A percentile compares a stretch with the other conserved stretches of the same genome.
These are phyloP conservation scores for Digitonthophagus gazella DNA, from an alignment of 2,888 invertebrate genomes.

Conservation along the genomic window DNA sequence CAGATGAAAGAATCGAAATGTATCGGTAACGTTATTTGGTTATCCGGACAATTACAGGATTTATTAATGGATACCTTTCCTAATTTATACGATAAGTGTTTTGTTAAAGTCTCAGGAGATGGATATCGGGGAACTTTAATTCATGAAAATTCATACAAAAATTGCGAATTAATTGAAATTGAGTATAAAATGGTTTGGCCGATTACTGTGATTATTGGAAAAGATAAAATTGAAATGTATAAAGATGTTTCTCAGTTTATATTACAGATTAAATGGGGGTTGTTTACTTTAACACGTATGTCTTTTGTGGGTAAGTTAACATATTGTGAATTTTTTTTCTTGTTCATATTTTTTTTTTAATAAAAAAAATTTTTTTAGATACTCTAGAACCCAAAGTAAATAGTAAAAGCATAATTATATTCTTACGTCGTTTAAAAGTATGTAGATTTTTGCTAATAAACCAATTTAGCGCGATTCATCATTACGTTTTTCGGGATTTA, in stretches of 20 bases:
- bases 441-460: slow-evolving; percentile 44
- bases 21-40: slow-evolving; percentile 45
- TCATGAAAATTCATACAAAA: slow-evolving; percentile 38
- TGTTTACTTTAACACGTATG: slow-evolving; percentile 45
- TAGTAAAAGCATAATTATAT: slow-evolving; percentile 17
- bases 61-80: slow-evolving; percentile 47
- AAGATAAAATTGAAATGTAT: slow-evolving; percentile 42
- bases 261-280: slow-evolving; percentile 48
- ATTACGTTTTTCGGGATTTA: slow-evolving; percentile 46
- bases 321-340: background rate
- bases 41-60: slow-evolving; percentile 47
- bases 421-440: slow-evolving; percentile 35
- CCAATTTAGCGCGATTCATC: slow-evolving; percentile 44
- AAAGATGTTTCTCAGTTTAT: slow-evolving; percentile 45
- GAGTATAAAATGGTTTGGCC: slow-evolving; percentile 46
- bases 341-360: slow-evolving; percentile 13
- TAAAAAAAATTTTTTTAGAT: slow-evolving; percentile 34
- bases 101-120: slow-evolving; percentile 38
- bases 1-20: slow-evolving; percentile 37
- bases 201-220: slow-evolving; percentile 44
- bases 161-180: slow-evolving; percentile 39
- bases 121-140: slow-evolving; percentile 32
- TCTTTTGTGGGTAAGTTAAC: slow-evolving; percentile 41
- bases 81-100: slow-evolving; percentile 42
- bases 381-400: slow-evolving; percentile 36